These are phyloP conservation scores for Sciaenops ocellatus DNA, from an alignment of 2,797 vertebrate species.

Conservation along the genomic window DNA sequence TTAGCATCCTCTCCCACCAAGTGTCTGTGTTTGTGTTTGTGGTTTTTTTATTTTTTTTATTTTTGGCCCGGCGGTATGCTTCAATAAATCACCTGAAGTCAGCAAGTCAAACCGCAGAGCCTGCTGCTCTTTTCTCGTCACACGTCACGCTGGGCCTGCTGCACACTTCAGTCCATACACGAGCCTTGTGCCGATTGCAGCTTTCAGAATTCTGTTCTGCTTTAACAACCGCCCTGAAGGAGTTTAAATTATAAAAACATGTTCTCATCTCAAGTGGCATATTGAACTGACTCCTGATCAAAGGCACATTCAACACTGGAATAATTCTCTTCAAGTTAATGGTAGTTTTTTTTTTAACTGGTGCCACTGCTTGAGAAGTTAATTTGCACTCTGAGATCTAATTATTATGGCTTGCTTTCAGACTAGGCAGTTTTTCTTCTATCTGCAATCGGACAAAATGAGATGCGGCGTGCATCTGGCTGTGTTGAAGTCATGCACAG, in stretches of 20 bases:
- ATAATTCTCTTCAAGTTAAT: background rate
- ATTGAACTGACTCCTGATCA: slow-evolving; percentile 23
- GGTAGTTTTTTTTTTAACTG: background rate
- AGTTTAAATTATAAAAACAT: slow-evolving; percentile 3
- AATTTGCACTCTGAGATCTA: slow-evolving; percentile 9
- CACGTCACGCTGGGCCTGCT: background rate
- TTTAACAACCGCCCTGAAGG: background rate
- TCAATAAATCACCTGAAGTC: slow-evolving; percentile 52
- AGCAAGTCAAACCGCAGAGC: slow-evolving; percentile 30
- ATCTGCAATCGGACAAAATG: background rate
- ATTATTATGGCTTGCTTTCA: background rate
- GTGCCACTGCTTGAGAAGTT: background rate
- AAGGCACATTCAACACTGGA: slow-evolving; percentile 18
- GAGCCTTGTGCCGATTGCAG: background rate
- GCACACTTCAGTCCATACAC: background rate
- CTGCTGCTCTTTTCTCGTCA: slow-evolving; percentile 34
- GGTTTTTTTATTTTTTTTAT: background rate
- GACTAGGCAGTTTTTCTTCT: background rate
- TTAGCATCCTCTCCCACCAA: slow-evolving; percentile 42
- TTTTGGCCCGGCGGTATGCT: slow-evolving; percentile 6
- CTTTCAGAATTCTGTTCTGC: background rate
- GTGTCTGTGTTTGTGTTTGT: slow-evolving; percentile 18
- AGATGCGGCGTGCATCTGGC: background rate
- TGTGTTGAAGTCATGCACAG: background rate
- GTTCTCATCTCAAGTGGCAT: background rate